Percentiles rank a stretch among this genome's conserved stretches.
Evolutionary conservation across 2,113 vertebrate genomes (phyloP).

Genomic region (Oncorhynchus nerka): DNA sequence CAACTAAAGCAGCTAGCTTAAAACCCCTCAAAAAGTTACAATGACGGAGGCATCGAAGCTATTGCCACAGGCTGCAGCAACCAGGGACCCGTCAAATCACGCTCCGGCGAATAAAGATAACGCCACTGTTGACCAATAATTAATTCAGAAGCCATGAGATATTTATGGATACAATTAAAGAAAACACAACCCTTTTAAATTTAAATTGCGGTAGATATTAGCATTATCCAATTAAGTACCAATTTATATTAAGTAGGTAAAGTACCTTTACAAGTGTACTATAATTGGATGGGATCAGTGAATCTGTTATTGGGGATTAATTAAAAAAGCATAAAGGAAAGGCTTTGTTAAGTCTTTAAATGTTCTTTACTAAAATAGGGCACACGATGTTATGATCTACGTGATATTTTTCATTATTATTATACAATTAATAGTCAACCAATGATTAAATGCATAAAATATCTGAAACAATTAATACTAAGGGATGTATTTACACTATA

Average conservation of each 20-base stretch:
- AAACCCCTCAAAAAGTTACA: conserved; percentile 70
- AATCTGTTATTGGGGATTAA: conserved; percentile 7
- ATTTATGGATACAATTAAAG: conserved; percentile 80
- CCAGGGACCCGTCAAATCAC: conserved; percentile 70
- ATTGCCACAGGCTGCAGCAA: conserved; percentile 67
- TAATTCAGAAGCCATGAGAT: conserved; percentile 76
- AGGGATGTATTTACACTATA: not conserved
- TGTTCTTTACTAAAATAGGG: not conserved
- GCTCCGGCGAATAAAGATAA: conserved; percentile 75
- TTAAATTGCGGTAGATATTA: conserved; percentile 79
- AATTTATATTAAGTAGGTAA: conserved; percentile 49
- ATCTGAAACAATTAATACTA: not conserved
- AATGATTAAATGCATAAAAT: not conserved
- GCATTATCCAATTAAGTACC: conserved; percentile 76
- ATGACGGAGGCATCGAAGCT: conserved; percentile 49
- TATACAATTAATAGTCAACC: not conserved
- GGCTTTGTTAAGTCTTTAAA: not conserved
- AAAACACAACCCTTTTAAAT: conserved; percentile 77
- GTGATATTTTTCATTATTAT: conserved; percentile 1
- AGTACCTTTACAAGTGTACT: conserved; percentile 47
- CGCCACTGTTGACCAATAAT: conserved; percentile 77
- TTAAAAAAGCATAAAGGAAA: conserved; percentile 1
- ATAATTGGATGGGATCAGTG: conserved; percentile 10
- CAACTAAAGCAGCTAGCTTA: not conserved
- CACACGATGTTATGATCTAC: not conserved